Evolutionary conservation across 2,113 vertebrate species (phyloP), one percentile per base, ranked within the genome.

Genomic region (Pholis gunnellus): DNA sequence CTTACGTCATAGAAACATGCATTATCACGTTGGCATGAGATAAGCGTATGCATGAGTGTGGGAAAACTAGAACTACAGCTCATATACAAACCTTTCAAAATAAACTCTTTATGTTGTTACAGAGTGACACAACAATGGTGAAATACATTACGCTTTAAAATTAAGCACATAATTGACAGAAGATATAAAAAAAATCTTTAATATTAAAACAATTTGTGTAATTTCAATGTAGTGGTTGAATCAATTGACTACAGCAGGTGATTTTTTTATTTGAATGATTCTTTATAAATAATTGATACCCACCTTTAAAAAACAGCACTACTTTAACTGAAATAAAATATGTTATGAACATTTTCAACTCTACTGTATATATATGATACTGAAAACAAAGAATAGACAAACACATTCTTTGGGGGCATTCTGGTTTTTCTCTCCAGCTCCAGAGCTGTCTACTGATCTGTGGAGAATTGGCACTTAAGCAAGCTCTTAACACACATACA

Each of bases 401-500:
- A 27, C 15, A 52, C 11, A 64, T 13, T 31, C 20, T 42, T 22
- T 11, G 7, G 15, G 50, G 42, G 40, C 54, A 34, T 59, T 34
- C n/a, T 79, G 56, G 25, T 46, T 87, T 68, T 27, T 70, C 7
- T 42, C 11, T 61, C 8, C 65, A 18, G 59, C 42, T 75, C 38
- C 29, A 59, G 25, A 59, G 54, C 44, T 61, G 36, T 48, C 18
- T 56, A 59, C 22, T 71, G 73, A 67, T 80, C 70, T 57, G 73
- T 70, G 70, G 76, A 71, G 34, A 85, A 83, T 46, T 76, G 76
- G 69, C 78, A 69, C 75, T 79, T 75, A 34, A 83, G 65, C 59
- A 46, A 44, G 27, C 67, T 67, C 15, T 38, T 56, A 50, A 64
- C 64, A 71, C 72, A 22, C 66, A 46, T 14, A 60, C 60, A 72